Base-by-base conservation (phyloP, 2,113 vertebrate species). In the Clarias batrachus region DNA sequence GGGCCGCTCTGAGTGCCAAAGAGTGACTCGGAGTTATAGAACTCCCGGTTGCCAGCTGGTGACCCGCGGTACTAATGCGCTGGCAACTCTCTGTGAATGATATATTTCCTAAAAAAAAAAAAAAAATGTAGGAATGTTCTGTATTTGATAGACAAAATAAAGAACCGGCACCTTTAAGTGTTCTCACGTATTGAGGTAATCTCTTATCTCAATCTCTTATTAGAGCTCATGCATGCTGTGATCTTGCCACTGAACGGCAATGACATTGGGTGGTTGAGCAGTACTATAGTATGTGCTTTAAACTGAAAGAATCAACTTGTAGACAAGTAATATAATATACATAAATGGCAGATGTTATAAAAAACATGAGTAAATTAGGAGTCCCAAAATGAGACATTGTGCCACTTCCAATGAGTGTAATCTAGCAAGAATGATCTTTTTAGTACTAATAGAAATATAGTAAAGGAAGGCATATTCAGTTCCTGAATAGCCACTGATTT, bases 1-100 rank as follows among this genome's bases (percentile, higher is more conserved):
- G 68, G 57, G 57, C 23, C n/a, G 56, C 23, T 48, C 48, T 10
- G 14, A 56, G 62, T 76, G 81, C 21, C 56, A 82, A 48, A 14
- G 66, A 63, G 60, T 65, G 59, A 80, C 70, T 70, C 30, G 33
- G 82, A 73, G 76, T 19, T 76, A 71, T n/a, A 41, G 63, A 57
- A 41, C 41, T 27, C 71, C 62, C 68, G 66, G 23, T 82, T 73
- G 76, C 85, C 87, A 84, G 89, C 81, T 84, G 81, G 65, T 81
- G 79, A 25, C 54, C 76, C 48, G 7, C 48, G 6, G 48, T 57
- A 63, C 62, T 74, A 84, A 76, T 54, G 41, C 19, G 85, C 19
- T 83, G 30, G 54, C 71, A 71, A 41, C 17, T 33, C 25, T 77
- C 2, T 65, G 52, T 9, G 23, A 63, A 54, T 66, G 37, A 73